Base-by-base conservation (phyloP, 2,888 invertebrate species). In the Amphipyra berbera region DNA sequence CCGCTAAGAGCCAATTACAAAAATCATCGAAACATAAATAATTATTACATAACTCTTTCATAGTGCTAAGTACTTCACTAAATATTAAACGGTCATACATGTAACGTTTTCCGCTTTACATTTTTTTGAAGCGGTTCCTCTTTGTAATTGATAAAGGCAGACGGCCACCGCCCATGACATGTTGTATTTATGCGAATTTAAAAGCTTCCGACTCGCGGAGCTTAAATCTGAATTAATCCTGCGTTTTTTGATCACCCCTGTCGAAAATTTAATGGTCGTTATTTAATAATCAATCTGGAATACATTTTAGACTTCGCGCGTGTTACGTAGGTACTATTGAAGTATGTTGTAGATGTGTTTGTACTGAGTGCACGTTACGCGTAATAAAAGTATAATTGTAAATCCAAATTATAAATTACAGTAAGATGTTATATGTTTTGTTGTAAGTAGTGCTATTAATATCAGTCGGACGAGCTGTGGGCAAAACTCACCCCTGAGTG, bases 121-220 rank as follows among this genome's bases (percentile, higher is more conserved):
- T 89, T 88, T 83, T 30, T 92, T 88, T 88, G 87, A 87, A 88
- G 84, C 83, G 82, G 84, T 81, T 82, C 82, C 85, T 82, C 82
- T 78, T 82, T 88, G 90, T 93, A 92, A 93, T 92, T 94, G 94
- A 93, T 93, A 92, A 93, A 92, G 92, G 93, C 89, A 86, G 85
- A 80, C 85, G 80, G 77, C 84, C 79, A 84, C 82, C 82, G 75
- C 77, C 87, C 90, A 83, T 90, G 90, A 91, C 92, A 91, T 93
- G 91, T 88, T 90, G 88, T 92, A 93, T 94, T 93, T 92, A 94
- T 91, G 89, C 86, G 90, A 87, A 88, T 93, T 93, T 93, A 93
- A 94, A 93, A 91, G 92, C 90, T 89, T 88, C 88, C 88, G 88
- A 88, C 85, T 88, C 88, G 84, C 81, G 80, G 82, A 88, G 88